Percentiles rank a stretch among this genome's conserved stretches.
Evolutionary conservation across 2,113 vertebrate genomes (phyloP).

Genomic region (Mirza zaza): DNA sequence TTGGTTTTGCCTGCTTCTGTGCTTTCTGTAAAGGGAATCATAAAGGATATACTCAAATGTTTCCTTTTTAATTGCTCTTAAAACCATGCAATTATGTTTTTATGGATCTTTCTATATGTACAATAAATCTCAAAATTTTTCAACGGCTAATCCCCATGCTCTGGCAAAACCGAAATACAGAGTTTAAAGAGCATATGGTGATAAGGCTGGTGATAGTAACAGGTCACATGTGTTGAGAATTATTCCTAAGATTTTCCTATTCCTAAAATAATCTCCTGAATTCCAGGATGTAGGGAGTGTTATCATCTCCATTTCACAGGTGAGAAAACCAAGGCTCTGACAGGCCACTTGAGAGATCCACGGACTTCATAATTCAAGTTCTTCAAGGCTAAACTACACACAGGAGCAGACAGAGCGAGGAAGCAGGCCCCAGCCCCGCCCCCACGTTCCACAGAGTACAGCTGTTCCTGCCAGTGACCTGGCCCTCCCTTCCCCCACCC

Average conservation of each 20-base stretch:
- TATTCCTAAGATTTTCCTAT: background rate
- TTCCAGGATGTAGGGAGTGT: too few relatives aligned
- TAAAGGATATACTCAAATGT: background rate
- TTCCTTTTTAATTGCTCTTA: background rate
- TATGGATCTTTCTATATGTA: background rate
- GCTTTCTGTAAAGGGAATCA: background rate
- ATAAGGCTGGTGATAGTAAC: background rate
- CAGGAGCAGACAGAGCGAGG: background rate
- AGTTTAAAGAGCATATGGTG: background rate
- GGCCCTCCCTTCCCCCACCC: background rate
- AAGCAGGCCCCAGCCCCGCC: background rate
- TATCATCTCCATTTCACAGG: background rate
- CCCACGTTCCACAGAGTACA: background rate
- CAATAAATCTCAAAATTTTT: background rate
- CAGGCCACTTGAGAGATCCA: background rate
- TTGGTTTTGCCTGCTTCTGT: background rate
- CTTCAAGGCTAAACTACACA: background rate
- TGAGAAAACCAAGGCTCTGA: conserved; percentile 8
- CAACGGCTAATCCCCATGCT: background rate
- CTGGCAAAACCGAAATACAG: background rate
- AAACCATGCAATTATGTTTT: too few relatives aligned
- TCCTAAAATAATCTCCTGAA: background rate
- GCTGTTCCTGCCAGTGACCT: conserved; percentile 51
- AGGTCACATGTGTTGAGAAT: background rate
- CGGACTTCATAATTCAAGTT: background rate